Evolutionary conservation across 2,888 invertebrate species (phyloP).

Genomic region (Trypoxylon attenuatum): DNA sequence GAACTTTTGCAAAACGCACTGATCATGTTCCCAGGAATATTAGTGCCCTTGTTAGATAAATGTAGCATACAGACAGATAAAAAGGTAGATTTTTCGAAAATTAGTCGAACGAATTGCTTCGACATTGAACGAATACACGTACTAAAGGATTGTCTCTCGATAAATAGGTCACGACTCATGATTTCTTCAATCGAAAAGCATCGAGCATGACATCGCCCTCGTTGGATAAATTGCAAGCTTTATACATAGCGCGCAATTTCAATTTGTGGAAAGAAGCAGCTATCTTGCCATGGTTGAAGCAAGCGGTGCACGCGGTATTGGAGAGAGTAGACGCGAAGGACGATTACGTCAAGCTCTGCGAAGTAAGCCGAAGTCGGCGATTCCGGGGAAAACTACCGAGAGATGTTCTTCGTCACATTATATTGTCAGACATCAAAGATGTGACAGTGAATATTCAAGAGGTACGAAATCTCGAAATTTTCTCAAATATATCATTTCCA

Average conservation of each 20-base stretch:
- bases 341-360: slow-evolving; percentile 78
- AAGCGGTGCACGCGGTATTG: slow-evolving; percentile 81
- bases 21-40: slow-evolving; percentile 87
- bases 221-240: slow-evolving; percentile 81
- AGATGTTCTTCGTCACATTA: slow-evolving; percentile 82
- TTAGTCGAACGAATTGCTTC: neutral
- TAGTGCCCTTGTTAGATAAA: slow-evolving; percentile 84
- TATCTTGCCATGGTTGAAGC: slow-evolving; percentile 85
- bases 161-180: slow-evolving; percentile 63
- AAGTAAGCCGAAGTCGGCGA: slow-evolving; percentile 78
- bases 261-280: slow-evolving; percentile 87
- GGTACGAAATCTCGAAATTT: slow-evolving; percentile 68
- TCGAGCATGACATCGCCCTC: slow-evolving; percentile 75
- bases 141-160: slow-evolving; percentile 7
- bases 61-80: slow-evolving; percentile 84
- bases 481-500: slow-evolving; percentile 11
- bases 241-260: slow-evolving; percentile 85
- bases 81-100: slow-evolving; percentile 66
- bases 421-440: slow-evolving; percentile 83
- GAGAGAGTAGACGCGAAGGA: slow-evolving; percentile 81
- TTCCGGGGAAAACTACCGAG: slow-evolving; percentile 80
- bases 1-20: slow-evolving; percentile 84
- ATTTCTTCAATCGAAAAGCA: slow-evolving; percentile 76
- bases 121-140: neutral
- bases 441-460: slow-evolving; percentile 78